These are phyloP conservation scores for Eupsittula cactorum DNA, from an alignment of 2,113 vertebrate genomes.

Conservation along the genomic window DNA sequence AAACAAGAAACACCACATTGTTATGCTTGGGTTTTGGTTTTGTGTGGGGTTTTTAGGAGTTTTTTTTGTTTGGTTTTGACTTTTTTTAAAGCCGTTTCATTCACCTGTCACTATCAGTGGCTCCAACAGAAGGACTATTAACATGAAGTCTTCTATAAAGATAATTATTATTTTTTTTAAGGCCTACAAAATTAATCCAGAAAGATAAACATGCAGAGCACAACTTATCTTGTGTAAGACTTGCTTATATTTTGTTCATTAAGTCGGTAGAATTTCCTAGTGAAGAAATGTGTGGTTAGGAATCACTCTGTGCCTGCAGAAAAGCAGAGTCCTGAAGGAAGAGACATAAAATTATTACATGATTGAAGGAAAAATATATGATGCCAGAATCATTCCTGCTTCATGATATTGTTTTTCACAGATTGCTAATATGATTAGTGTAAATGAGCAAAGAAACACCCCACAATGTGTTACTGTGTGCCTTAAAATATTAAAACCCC, in stretches of 20 bases:
- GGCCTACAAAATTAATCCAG: not conserved
- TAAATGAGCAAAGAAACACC: not conserved
- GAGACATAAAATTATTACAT: not conserved
- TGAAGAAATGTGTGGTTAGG: not conserved
- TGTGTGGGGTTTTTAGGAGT: not conserved
- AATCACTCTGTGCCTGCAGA: not conserved
- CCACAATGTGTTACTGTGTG: not conserved
- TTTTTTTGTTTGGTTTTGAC: not conserved
- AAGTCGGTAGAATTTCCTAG: not conserved
- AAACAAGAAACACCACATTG: not conserved
- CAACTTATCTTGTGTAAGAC: not conserved
- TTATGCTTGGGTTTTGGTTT: not conserved
- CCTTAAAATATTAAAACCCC: not conserved
- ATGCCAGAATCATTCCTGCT: not conserved
- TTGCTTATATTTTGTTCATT: fast-evolving
- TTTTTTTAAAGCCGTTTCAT: not conserved
- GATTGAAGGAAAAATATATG: not conserved
- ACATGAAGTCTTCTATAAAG: not conserved
- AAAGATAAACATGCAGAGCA: not conserved
- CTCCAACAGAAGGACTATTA: not conserved
- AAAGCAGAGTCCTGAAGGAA: not conserved
- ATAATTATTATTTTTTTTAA: not conserved
- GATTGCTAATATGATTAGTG: fast-evolving
- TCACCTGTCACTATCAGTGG: not conserved
- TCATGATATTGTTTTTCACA: not conserved